Percentiles rank a stretch among this genome's conserved stretches.
These are phyloP conservation scores for Megastigmus dorsalis DNA, from an alignment of 2,888 invertebrate species.

Conservation along the genomic window DNA sequence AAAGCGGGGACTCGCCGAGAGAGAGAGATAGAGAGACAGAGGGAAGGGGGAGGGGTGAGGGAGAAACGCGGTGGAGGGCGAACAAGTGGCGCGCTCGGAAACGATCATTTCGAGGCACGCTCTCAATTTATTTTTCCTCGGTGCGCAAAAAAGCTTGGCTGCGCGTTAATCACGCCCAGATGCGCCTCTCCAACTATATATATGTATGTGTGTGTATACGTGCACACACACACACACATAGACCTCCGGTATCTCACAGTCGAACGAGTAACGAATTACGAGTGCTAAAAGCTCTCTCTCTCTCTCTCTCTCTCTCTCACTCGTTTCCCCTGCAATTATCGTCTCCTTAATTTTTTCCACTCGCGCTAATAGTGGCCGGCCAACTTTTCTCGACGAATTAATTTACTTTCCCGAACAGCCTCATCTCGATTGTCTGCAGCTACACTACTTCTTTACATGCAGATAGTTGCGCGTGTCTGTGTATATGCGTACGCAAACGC, in stretches of 20 bases:
- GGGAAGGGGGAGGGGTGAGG: no score
- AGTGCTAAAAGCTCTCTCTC: neutral
- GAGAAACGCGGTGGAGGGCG: no score
- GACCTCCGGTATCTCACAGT: no score
- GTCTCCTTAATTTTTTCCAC: conserved; percentile 35
- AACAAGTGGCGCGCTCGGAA: conserved; percentile 6
- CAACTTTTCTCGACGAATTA: conserved; percentile 1
- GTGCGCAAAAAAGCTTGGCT: neutral
- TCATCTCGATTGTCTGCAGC: neutral
- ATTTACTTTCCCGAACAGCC: neutral
- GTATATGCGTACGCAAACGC: neutral
- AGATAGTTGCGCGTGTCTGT: neutral
- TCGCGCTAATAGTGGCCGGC: conserved; percentile 20
- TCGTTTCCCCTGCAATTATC: conserved; percentile 9
- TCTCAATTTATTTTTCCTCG: conserved; percentile 6
- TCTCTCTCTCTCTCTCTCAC: neutral
- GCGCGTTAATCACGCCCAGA: conserved; percentile 40
- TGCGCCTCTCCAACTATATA: neutral
- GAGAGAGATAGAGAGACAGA: no score
- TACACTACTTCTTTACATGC: no score
- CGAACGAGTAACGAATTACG: conserved; percentile 10
- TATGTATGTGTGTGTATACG: no score
- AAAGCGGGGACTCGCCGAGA: neutral
- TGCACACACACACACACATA: no score
- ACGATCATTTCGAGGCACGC: neutral